Evolutionary conservation across 1,140 invertebrate species (phyloP).

Genomic region (Papilio polyxenes): DNA sequence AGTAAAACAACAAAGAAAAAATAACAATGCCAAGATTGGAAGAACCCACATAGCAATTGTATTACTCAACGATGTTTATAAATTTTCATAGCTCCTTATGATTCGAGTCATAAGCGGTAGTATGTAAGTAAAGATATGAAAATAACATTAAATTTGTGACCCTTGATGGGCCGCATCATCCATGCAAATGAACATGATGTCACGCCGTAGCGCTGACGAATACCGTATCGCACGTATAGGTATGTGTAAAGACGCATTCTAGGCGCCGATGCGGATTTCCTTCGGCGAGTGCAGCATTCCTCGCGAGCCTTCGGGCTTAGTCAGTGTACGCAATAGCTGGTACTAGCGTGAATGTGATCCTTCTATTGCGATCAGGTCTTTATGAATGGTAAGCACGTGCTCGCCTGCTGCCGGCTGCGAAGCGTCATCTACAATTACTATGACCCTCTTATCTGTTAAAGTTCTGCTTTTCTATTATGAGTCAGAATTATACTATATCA

Average conservation of each 20-base stretch:
- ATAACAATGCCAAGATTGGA: conserved; percentile 22
- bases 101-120: not conserved
- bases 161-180: conserved; percentile 52
- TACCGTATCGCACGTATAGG: conserved; percentile 48
- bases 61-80: conserved; percentile 20
- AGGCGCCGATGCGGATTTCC: conserved; percentile 76
- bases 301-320: conserved; percentile 60
- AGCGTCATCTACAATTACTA: not conserved
- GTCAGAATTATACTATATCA: not conserved
- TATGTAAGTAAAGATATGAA: conserved; percentile 39
- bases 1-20: not conserved
- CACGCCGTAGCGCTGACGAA: conserved; percentile 60
- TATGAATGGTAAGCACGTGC: conserved; percentile 63
- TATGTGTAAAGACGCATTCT: conserved; percentile 54
- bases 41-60: conserved; percentile 19
- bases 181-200: conserved; percentile 70
- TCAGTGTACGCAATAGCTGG: conserved; percentile 55
- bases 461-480: not conserved
- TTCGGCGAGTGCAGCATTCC: conserved; percentile 71
- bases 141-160: conserved; percentile 44
- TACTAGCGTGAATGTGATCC: conserved; percentile 48
- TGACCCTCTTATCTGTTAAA: not conserved
- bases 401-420: conserved; percentile 31
- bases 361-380: conserved; percentile 55
- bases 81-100: not conserved